phyloP scores from a whole-genome alignment of 2,888 invertebrate species.

The Calliscelio sp. region DNA sequence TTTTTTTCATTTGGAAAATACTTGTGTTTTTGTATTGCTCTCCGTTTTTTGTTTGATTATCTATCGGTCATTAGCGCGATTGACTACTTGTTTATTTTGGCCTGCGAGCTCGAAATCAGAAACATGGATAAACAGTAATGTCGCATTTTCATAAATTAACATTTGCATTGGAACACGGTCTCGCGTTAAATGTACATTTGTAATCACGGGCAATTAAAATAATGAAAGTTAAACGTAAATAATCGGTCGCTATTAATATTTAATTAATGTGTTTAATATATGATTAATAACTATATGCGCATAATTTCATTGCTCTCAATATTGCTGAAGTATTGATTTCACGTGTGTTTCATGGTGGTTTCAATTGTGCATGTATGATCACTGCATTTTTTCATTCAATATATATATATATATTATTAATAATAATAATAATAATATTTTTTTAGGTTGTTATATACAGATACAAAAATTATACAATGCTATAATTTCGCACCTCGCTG shows the following conservation, averaged over 20 bases:
- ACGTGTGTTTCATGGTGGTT: conserved; percentile 11
- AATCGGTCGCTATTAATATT: conserved; percentile 46
- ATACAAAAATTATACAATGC: too few species aligned
- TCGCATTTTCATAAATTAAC: conserved; percentile 41
- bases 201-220: conserved; percentile 44
- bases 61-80: neutral
- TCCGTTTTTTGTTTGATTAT: neutral
- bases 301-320: conserved; percentile 22
- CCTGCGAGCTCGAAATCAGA: conserved; percentile 28
- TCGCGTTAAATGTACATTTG: conserved; percentile 36
- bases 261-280: conserved; percentile 45
- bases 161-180: conserved; percentile 2
- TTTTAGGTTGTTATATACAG: too few species aligned
- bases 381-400: too few species aligned
- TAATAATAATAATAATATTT: too few species aligned
- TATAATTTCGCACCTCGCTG: too few species aligned
- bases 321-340: conserved; percentile 12
- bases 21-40: neutral
- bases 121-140: conserved; percentile 27
- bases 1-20: too few species aligned
- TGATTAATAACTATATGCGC: conserved; percentile 30
- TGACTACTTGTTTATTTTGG: conserved; percentile 13
- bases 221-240: conserved; percentile 43
- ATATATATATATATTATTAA: too few species aligned
- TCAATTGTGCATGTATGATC: too few species aligned